Evolutionary conservation across 2,888 invertebrate species (phyloP), one percentile per base, ranked within the genome.

Genomic region (Latrodectus elegans): DNA sequence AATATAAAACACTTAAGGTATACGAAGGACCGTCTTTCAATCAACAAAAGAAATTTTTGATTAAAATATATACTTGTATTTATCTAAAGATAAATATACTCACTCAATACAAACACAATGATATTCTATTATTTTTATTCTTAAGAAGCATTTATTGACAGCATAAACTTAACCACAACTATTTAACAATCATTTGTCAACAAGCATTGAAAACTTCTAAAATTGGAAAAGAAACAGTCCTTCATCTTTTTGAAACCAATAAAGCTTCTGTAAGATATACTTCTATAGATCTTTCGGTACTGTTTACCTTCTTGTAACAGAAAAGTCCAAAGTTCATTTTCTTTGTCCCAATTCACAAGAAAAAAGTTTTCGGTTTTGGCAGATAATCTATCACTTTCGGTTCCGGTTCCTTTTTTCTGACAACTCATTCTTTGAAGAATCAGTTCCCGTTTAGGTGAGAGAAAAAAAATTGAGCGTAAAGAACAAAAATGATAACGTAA

Each of bases 301-400:
- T 71, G 55, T 60, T 81, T 64, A 26, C 53, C 53, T 67, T 53
- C 67, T 73, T 55, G 64, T 72, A 60, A 80, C 38, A 65, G 72
- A 79, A 70, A 79, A 79, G 71, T 79, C 55, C 64, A 60, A 80
- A 82, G 75, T 75, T 82, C 75, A 53, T 82, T 82, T 82, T 75
- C 82, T 82, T 70, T 75, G 75, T 82, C 55, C 65, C 75, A 82
- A 82, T 75, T 60, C 68, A 49, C 82, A 70, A 11, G 75, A 68
- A 75, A 38, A 82, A 82, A 75, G 82, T 75, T 82, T 75, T 74
- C 52, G 82, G 72, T 84, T 84, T 84, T 84, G 84, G 84, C 84
- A 78, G 78, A 84, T 84, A 78, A 84, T 84, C 84, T 78, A 84
- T 84, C 84, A 84, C 70, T 84, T 84, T 84, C 78, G 77, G 65